Evolutionary conservation across 2,888 invertebrate genomes (phyloP).

Genomic region (Heteromyza rotundicornis): DNA sequence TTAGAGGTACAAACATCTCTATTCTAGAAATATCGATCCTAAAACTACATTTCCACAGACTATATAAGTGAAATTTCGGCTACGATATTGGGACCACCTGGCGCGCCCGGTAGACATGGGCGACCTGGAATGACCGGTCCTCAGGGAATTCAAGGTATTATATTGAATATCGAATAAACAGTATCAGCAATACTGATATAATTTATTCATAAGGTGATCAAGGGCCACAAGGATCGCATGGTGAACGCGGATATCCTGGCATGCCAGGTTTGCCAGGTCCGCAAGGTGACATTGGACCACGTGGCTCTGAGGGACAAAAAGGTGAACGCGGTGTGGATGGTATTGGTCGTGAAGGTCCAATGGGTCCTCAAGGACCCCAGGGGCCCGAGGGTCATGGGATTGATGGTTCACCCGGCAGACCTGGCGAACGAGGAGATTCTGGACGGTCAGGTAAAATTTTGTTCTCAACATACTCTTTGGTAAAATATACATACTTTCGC

Average conservation of each 20-base stretch:
- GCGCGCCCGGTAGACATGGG: constrained; percentile 70
- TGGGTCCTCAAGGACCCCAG: constrained; percentile 73
- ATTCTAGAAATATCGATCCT: too few species aligned
- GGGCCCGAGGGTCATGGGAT: constrained; percentile 78
- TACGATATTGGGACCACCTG: constrained; percentile 69
- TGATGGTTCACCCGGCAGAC: constrained; percentile 71
- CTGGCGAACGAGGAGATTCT: constrained; percentile 77
- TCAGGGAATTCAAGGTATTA: constrained; percentile 66
- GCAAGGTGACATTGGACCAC: constrained; percentile 65
- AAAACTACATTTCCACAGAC: constrained; percentile 66
- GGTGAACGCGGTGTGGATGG: constrained; percentile 78
- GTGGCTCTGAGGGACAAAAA: constrained; percentile 70
- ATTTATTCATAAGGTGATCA: constrained; percentile 65
- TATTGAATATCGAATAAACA: constrained; percentile 3
- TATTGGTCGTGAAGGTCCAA: constrained; percentile 68
- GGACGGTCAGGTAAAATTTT: constrained; percentile 71
- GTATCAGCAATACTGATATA: background rate
- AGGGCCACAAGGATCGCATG: constrained; percentile 65
- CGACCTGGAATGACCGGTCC: constrained; percentile 72
- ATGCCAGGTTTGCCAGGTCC: constrained; percentile 73
- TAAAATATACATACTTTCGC: too few species aligned
- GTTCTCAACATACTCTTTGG: too few species aligned
- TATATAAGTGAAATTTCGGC: constrained; percentile 75
- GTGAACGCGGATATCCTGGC: constrained; percentile 77
- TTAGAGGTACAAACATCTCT: constrained; percentile 71